Percentiles rank a stretch among this genome's conserved stretches.
These are phyloP conservation scores for Meganola albula DNA, from an alignment of 2,888 invertebrate genomes.

Conservation along the genomic window DNA sequence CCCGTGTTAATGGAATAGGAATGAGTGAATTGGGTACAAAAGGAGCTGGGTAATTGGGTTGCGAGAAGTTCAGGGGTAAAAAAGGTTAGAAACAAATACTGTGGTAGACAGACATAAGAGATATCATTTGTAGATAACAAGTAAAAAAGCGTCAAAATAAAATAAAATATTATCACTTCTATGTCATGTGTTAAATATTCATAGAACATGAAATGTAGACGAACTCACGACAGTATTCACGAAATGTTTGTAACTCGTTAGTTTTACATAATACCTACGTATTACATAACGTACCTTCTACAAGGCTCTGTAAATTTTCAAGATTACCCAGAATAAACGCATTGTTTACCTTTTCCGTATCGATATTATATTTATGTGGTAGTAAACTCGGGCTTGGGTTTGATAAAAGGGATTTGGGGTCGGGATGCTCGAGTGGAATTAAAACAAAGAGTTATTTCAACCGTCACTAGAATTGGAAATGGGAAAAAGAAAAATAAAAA, in stretches of 20 bases:
- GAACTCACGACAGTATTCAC: no score
- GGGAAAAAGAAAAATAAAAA: slow-evolving; percentile 27
- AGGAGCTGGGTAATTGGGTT: slow-evolving; percentile 30
- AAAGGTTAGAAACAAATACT: slow-evolving; percentile 16
- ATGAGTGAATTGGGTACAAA: slow-evolving; percentile 32
- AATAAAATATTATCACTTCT: no score
- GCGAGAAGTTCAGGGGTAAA: slow-evolving; percentile 27
- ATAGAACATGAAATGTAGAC: no score
- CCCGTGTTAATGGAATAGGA: slow-evolving; percentile 29
- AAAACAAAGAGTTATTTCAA: slow-evolving; percentile 27
- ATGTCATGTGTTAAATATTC: no score
- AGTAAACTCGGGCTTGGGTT: slow-evolving; percentile 14
- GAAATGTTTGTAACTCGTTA: no score
- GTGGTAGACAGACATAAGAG: slow-evolving; percentile 6
- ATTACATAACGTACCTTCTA: slow-evolving; percentile 15
- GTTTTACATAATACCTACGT: no score
- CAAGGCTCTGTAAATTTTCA: slow-evolving; percentile 12
- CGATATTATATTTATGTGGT: slow-evolving; percentile 14
- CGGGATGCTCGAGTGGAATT: slow-evolving; percentile 18
- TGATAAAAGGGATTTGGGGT: slow-evolving; percentile 19
- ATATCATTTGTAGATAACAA: no score
- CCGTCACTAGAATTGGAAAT: slow-evolving; percentile 22
- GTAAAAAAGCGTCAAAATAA: no score
- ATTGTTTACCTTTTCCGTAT: slow-evolving; percentile 19
- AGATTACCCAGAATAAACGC: slow-evolving; percentile 18